Conservation (phyloP, 2,888 invertebrate genomes). For the Baronia brevicornis region DNA sequence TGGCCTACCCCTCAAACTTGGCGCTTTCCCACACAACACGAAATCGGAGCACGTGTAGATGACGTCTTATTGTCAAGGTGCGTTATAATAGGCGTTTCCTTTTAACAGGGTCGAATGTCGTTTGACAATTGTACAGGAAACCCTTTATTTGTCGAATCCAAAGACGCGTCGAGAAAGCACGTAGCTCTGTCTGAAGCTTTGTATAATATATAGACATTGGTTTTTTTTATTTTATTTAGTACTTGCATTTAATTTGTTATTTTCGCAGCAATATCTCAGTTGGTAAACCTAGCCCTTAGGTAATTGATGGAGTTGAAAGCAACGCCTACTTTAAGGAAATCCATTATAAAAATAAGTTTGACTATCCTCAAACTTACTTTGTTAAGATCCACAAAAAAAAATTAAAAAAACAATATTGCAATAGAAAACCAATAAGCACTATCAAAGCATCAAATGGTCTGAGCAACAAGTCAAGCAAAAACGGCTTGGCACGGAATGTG, state of each 20-base stretch:
- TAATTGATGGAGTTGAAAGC: no score
- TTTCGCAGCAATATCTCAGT: no score
- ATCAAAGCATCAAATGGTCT: no score
- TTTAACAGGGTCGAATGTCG: slow-evolving; percentile 35
- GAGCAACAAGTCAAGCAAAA: no score
- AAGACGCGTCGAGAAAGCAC: slow-evolving; percentile 38
- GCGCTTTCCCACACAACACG: slow-evolving; percentile 49
- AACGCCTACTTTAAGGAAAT: no score
- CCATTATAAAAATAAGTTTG: no score
- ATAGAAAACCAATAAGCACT: no score
- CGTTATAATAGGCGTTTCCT: slow-evolving; percentile 47
- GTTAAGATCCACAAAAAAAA: no score
- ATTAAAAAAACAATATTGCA: no score
- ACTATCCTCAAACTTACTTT: no score
- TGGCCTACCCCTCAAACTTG: slow-evolving; percentile 22
- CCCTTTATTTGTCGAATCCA: slow-evolving; percentile 62
- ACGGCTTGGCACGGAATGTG: no score
- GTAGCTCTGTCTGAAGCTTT: slow-evolving; percentile 31
- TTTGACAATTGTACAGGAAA: slow-evolving; percentile 62
- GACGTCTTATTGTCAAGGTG: slow-evolving; percentile 34
- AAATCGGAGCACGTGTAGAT: slow-evolving; percentile 46
- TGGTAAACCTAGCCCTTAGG: no score
- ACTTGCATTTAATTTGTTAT: neutral
- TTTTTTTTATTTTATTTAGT: slow-evolving; percentile 6
- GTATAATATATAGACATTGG: slow-evolving; percentile 5